Conservation (phyloP, 1,140 invertebrate species). For the Cyrtorhinus lividipennis region DNA sequence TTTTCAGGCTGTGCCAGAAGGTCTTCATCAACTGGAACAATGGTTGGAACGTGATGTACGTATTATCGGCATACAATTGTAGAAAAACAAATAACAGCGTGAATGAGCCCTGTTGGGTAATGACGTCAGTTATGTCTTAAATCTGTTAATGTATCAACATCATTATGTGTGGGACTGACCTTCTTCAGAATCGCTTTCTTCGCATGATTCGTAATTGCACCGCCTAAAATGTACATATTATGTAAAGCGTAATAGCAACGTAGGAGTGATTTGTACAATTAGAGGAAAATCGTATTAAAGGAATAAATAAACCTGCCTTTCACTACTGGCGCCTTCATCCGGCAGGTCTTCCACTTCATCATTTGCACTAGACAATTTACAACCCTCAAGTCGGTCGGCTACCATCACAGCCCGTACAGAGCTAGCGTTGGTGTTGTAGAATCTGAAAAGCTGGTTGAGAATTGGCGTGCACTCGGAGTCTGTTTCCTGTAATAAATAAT, state of each 20-base stretch:
- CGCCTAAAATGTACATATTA: not conserved
- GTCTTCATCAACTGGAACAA: slow-evolving; percentile 30
- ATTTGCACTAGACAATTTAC: slow-evolving; percentile 14
- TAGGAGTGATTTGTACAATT: too few relatives aligned
- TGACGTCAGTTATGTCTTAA: too few relatives aligned
- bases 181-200: slow-evolving; percentile 21
- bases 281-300: too few relatives aligned
- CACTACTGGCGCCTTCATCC: not conserved
- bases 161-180: too few relatives aligned
- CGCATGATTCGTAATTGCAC: slow-evolving; percentile 26
- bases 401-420: slow-evolving; percentile 47
- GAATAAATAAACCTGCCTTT: too few relatives aligned
- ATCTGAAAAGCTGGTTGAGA: slow-evolving; percentile 59
- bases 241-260: not conserved
- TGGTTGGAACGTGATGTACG: too few relatives aligned
- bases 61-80: too few relatives aligned
- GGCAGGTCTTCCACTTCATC: not conserved
- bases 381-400: slow-evolving; percentile 29
- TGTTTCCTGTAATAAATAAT: slow-evolving; percentile 34
- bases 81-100: too few relatives aligned
- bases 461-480: slow-evolving; percentile 69
- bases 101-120: too few relatives aligned
- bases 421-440: slow-evolving; percentile 71
- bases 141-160: too few relatives aligned
- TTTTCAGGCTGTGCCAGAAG: slow-evolving; percentile 42